Conservation (phyloP, 2,888 invertebrate genomes). For the Gastrophysa polygoni region DNA sequence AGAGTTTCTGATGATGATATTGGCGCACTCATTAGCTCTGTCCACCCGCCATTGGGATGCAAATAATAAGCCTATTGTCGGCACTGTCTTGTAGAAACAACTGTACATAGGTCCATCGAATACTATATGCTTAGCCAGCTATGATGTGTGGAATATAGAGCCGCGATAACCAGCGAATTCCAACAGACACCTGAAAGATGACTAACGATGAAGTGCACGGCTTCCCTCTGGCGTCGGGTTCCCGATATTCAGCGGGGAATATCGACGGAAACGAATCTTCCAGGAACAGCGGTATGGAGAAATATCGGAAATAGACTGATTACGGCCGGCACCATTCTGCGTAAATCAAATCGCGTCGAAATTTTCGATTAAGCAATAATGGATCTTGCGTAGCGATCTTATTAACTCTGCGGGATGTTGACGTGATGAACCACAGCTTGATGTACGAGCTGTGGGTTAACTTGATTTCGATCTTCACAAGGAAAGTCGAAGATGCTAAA, state of each 20-base stretch:
- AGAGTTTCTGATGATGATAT: no score
- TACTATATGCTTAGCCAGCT: no score
- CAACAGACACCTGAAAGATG: no score
- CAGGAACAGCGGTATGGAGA: constrained; percentile 1
- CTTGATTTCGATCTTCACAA: not conserved
- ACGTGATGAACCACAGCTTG: not conserved
- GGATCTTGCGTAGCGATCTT: constrained; percentile 17
- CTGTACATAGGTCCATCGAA: no score
- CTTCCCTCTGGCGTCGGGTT: not conserved
- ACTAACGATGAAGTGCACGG: no score
- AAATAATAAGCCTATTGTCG: no score
- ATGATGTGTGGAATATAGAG: no score
- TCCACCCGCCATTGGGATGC: no score
- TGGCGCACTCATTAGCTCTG: no score
- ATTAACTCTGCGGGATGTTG: not conserved
- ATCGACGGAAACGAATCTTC: not conserved
- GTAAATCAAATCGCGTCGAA: constrained; percentile 43
- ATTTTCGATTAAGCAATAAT: constrained; percentile 29
- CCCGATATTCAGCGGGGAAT: not conserved
- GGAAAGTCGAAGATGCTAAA: no score
- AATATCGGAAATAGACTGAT: constrained; percentile 45
- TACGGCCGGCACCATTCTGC: constrained; percentile 42
- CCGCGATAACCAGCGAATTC: no score
- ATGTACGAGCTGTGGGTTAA: not conserved
- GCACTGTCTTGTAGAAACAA: no score